A percentile compares a stretch with the other conserved stretches of the same genome.
Evolutionary conservation across 2,888 invertebrate species (phyloP).

Genomic region (Pammene fasciana): DNA sequence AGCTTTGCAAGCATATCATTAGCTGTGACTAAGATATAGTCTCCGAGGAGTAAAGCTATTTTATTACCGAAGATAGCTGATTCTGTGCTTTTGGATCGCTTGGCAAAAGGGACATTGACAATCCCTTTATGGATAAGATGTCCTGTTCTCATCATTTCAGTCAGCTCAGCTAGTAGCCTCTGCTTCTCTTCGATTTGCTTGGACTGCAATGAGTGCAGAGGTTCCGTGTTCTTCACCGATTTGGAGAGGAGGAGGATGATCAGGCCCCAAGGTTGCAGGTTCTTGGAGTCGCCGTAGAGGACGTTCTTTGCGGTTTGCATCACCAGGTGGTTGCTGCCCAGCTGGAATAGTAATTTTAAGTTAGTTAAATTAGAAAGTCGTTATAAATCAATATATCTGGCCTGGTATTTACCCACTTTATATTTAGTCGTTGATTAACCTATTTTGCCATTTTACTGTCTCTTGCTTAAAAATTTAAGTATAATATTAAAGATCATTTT

Average conservation of each 20-base stretch:
- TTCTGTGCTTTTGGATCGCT: constrained; percentile 83
- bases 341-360: constrained; percentile 59
- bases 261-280: constrained; percentile 93
- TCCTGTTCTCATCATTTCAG: constrained; percentile 94
- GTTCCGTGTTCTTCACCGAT: constrained; percentile 84
- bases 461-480: too few relatives aligned
- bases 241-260: constrained; percentile 92
- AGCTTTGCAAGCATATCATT: constrained; percentile 92
- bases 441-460: too few relatives aligned
- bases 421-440: too few relatives aligned
- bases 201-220: constrained; percentile 76
- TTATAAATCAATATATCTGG: background rate
- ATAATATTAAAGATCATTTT: too few relatives aligned
- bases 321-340: constrained; percentile 93
- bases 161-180: constrained; percentile 84
- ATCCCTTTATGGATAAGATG: constrained; percentile 90
- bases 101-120: constrained; percentile 77
- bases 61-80: constrained; percentile 94
- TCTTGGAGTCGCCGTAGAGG: constrained; percentile 91
- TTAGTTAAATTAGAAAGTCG: background rate
- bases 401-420: too few relatives aligned
- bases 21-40: constrained; percentile 92
- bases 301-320: constrained; percentile 93
- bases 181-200: constrained; percentile 83
- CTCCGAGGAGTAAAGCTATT: constrained; percentile 92